Percentiles rank a stretch among this genome's conserved stretches.
Evolutionary conservation across 2,797 vertebrate species (phyloP).

Genomic region (Perodicticus potto): DNA sequence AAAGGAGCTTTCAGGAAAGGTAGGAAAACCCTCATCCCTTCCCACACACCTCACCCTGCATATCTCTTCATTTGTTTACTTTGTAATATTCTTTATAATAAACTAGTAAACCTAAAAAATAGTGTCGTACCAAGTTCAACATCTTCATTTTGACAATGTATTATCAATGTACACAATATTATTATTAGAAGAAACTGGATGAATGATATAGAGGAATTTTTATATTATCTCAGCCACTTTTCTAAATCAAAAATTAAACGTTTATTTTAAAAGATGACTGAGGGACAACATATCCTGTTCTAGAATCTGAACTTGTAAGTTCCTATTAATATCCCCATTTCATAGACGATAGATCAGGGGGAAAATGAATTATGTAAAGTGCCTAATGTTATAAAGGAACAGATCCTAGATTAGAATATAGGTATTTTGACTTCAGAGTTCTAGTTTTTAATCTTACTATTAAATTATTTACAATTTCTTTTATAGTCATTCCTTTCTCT

Average conservation of each 20-base stretch:
- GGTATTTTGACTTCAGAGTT: not conserved
- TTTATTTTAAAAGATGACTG: not conserved
- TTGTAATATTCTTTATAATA: no score
- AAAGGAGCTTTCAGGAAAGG: no score
- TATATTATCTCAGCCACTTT: not conserved
- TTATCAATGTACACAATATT: not conserved
- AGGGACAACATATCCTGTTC: not conserved
- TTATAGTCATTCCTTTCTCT: not conserved
- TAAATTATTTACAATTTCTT: constrained; percentile 39
- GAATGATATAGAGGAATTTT: not conserved
- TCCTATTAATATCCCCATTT: not conserved
- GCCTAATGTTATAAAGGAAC: not conserved
- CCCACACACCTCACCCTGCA: no score
- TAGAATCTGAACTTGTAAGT: not conserved
- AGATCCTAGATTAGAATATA: not conserved
- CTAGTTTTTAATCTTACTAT: not conserved
- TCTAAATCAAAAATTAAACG: constrained; percentile 9
- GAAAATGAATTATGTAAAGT: not conserved
- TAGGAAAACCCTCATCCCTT: no score
- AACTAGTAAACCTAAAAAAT: no score
- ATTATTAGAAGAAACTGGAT: not conserved
- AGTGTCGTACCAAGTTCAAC: not conserved
- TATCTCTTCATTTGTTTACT: no score
- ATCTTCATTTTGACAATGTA: not conserved
- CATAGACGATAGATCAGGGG: not conserved